Base-by-base conservation (phyloP, 2,113 vertebrate genomes). In the Sinosuthora webbiana region DNA sequence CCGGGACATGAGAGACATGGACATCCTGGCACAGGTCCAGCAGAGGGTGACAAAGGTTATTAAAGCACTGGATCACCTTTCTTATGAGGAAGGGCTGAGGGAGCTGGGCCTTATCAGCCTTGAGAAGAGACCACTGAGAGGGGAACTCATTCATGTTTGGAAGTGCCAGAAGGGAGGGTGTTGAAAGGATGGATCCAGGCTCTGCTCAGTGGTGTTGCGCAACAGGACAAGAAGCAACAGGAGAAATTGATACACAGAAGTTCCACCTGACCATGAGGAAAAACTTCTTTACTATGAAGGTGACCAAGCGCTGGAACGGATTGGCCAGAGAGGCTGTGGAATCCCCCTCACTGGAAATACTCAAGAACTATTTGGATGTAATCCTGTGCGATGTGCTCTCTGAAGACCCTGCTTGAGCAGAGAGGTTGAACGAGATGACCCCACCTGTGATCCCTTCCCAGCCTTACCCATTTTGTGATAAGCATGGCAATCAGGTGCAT, bases 81-180 rank as follows among this genome's bases (percentile, higher is more conserved):
- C 15, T 70, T 19, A 33, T 0, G 4, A 42, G 35, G 22, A 83
- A 47, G 69, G 35, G 30, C 25, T 83, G 41, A 53, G 25, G 55
- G 35, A 76, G 41, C 30, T 35, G 55, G 25, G n/a, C 17, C 41
- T 69, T 25, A 49, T 49, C 22, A 70, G 35, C 22, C 27, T 63
- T 0, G 0, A 77, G 79, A 76, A 77, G 41, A 49, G 25, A 69
- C 2, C 3, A 16, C 8, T 33, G 41, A 63, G 41, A 37, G 21
- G 15, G 47, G 21, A 83, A 10, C 35, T 37, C 15, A 37, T 37
- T 11, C 7, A 15, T 3, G 5, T 41, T 27, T 41, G 10, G 24
- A 45, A 60, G 14, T 35, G 21, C 23, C 7, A 19, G 35, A 49
- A 56, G 31, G 18, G 47, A 76, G 17, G 15, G 30, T 6, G 22